Base-by-base conservation (phyloP, 2,888 invertebrate species). In the Pseudococcus jackbeardsleyi region DNA sequence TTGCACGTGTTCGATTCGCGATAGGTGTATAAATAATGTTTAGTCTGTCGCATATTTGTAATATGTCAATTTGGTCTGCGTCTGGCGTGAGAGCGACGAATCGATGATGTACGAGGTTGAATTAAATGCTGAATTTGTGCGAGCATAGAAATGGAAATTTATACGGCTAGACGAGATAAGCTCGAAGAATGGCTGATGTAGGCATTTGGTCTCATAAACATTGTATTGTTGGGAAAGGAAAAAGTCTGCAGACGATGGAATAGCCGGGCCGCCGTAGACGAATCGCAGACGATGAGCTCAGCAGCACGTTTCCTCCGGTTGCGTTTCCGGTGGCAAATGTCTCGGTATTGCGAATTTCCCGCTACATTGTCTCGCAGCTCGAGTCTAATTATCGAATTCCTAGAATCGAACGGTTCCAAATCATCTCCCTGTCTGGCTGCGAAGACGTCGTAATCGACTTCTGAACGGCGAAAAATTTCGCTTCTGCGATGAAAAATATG, bases 101-200 rank as follows among this genome's bases (percentile, higher is more conserved):
- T 50, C 50, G 50, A 50, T 50, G 50, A 50, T 50, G 50, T 50
- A 50, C 17, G 11, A 5, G 15, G 7, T 50, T 50, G 12, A 50
- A 50, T 15, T 50, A 17, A 15, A 15, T 50, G 8, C 77, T 6
- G 17, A 77, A 33, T 77, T n/a, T n/a, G n/a, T n/a, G n/a, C n/a
- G n/a, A n/a, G n/a, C n/a, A n/a, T n/a, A n/a, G 26, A 3, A 33
- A 33, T 33, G 26, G 33, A 77, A 77, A 26, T 77, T 9, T 77
- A 77, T 15, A 33, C 64, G 77, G 77, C 77, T 77, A 77, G 77
- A 77, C 77, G 77, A 77, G 77, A 77, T 77, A 77, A 77, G 77
- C 77, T 33, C 26, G 46, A 46, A 46, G 46, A 46, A 50, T 50
- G 50, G 64, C 64, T 64, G 64, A 64, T 0, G 0, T 64, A 22